A percentile compares a stretch with the other conserved stretches of the same genome.
phyloP scores from a whole-genome alignment of 1,140 invertebrate species.

The Drosophila erecta region DNA sequence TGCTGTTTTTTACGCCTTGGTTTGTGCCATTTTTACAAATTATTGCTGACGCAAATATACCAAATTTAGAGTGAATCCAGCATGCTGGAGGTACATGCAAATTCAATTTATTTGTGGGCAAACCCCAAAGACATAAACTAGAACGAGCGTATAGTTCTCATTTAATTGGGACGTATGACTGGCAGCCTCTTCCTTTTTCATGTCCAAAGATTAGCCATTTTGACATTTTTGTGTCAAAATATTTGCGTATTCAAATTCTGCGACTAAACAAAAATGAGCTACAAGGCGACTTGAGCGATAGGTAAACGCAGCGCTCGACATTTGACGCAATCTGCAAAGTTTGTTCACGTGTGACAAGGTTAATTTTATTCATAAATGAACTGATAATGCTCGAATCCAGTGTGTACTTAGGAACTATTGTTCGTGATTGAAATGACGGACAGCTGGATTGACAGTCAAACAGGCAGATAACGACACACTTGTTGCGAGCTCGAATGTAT shows the following conservation, averaged over 20 bases:
- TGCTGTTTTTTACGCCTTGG: conserved; percentile 4
- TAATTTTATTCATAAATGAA: conserved; percentile 51
- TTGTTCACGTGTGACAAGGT: conserved; percentile 70
- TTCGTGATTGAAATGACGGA: conserved; percentile 39
- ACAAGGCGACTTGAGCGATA: conserved; percentile 18
- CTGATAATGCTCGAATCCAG: conserved; percentile 34
- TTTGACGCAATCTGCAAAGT: conserved; percentile 75
- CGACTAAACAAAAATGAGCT: conserved; percentile 9
- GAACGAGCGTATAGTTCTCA: neutral
- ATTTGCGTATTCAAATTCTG: conserved; percentile 46
- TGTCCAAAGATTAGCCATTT: conserved; percentile 20
- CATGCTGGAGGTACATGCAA: neutral
- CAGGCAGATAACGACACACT: conserved; percentile 11
- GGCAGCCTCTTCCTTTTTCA: conserved; percentile 16
- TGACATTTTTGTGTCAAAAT: conserved; percentile 48
- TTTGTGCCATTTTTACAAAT: conserved; percentile 4
- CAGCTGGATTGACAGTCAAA: conserved; percentile 37
- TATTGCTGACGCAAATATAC: neutral
- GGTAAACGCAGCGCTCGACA: conserved; percentile 49
- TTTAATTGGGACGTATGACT: conserved; percentile 1
- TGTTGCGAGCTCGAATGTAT: neutral
- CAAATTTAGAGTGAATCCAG: neutral
- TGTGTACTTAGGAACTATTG: conserved; percentile 38
- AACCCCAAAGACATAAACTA: neutral
- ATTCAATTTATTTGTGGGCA: neutral